Percentiles rank a stretch among this genome's conserved stretches.
phyloP scores from a whole-genome alignment of 1,140 invertebrate genomes.

The Coelopa frigida region DNA sequence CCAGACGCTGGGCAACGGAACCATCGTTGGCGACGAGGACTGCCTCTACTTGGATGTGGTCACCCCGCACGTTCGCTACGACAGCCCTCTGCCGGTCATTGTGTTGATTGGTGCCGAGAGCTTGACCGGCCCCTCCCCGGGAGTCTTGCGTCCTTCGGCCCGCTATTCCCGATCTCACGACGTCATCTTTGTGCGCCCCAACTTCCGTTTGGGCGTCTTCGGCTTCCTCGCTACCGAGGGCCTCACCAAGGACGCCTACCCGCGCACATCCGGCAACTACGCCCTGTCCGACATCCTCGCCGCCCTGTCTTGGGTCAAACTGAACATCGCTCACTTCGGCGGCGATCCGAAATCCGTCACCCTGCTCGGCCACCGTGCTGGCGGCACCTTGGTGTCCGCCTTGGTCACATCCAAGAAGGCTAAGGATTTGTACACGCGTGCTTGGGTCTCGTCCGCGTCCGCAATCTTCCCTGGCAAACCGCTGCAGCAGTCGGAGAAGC shows the following conservation, averaged over 20 bases:
- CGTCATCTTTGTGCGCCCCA: conserved; percentile 75
- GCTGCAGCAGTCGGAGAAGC: conserved; percentile 53
- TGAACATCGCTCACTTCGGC: conserved; percentile 75
- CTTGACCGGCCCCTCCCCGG: conserved; percentile 64
- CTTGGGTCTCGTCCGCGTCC: conserved; percentile 67
- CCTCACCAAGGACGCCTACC: conserved; percentile 61
- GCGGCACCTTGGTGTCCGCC: conserved; percentile 68
- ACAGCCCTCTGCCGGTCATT: conserved; percentile 68
- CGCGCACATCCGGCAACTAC: conserved; percentile 77
- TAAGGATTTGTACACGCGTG: conserved; percentile 57
- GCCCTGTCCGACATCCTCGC: conserved; percentile 71
- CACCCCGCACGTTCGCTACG: conserved; percentile 64
- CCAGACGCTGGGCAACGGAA: conserved; percentile 59
- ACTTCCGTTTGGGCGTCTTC: conserved; percentile 68
- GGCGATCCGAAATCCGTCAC: conserved; percentile 69
- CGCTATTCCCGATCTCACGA: conserved; percentile 63
- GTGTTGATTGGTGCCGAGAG: conserved; percentile 73
- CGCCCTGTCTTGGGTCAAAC: conserved; percentile 70
- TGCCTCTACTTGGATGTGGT: conserved; percentile 74
- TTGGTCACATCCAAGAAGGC: conserved; percentile 53
- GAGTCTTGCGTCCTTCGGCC: conserved; percentile 55
- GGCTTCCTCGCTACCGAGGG: conserved; percentile 69
- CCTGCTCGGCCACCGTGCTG: conserved; percentile 71
- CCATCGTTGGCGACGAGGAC: conserved; percentile 63
- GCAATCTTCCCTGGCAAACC: conserved; percentile 59